Conservation (phyloP, 2,113 vertebrate genomes). For the Chloroceryle aenea region DNA sequence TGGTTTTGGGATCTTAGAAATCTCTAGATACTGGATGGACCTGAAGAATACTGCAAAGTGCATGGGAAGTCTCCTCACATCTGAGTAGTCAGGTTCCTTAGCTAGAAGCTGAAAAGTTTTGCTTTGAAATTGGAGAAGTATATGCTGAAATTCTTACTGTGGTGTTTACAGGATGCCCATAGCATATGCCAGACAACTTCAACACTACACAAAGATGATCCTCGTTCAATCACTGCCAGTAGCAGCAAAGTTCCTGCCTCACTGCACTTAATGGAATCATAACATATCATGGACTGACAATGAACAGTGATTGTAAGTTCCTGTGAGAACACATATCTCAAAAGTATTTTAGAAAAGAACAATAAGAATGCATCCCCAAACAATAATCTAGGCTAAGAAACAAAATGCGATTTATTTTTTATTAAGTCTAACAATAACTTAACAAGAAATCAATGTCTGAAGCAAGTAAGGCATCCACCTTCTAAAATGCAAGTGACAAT, state of each 20-base stretch:
- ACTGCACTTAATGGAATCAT: background rate
- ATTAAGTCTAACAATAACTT: background rate
- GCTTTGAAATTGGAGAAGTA: background rate
- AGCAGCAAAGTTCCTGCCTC: background rate
- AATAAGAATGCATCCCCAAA: background rate
- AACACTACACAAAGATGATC: background rate
- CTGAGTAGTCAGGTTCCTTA: background rate
- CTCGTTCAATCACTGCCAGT: background rate
- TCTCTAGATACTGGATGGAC: background rate
- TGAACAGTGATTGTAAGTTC: background rate
- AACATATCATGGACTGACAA: background rate
- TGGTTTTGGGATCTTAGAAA: background rate
- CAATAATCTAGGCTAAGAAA: background rate
- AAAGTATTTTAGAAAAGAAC: background rate
- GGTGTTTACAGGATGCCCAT: rapidly evolving
- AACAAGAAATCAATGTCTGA: background rate
- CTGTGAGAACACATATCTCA: background rate
- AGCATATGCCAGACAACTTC: background rate
- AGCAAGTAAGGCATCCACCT: background rate
- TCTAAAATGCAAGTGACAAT: background rate
- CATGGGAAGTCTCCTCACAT: background rate
- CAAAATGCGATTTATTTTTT: background rate
- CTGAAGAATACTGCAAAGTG: background rate
- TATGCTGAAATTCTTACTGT: background rate
- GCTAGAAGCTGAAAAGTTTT: background rate